phyloP scores from a whole-genome alignment of 2,797 vertebrate species.

The Gobionotothen gibberifrons region DNA sequence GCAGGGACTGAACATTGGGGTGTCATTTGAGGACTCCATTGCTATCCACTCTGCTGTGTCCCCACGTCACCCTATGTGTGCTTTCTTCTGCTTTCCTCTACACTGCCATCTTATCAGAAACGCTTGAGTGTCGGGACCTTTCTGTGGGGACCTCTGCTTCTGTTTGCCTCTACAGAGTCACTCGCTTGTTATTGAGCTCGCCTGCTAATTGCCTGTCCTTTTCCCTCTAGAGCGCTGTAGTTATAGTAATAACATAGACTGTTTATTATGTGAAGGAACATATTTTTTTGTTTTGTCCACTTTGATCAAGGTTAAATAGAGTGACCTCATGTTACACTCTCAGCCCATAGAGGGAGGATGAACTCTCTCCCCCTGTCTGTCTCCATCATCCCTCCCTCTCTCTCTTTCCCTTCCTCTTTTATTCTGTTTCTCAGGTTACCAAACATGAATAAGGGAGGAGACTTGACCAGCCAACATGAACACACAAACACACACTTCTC shows the following conservation, averaged over 20 bases:
- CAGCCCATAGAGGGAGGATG: conserved; percentile 25
- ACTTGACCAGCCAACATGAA: conserved; percentile 58
- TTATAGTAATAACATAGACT: conserved; percentile 24
- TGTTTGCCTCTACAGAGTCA: conserved; percentile 38
- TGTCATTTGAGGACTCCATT: conserved; percentile 72
- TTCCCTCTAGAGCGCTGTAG: conserved; percentile 28
- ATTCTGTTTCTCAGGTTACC: conserved; percentile 74
- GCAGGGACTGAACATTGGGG: conserved; percentile 44
- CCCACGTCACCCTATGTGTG: conserved; percentile 51
- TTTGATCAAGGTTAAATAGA: conserved; percentile 64
- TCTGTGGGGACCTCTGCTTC: conserved; percentile 48
- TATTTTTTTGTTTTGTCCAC: conserved; percentile 33
- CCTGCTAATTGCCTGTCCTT: conserved; percentile 32
- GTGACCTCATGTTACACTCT: conserved; percentile 63
- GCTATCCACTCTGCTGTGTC: conserved; percentile 50
- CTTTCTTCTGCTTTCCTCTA: conserved; percentile 59
- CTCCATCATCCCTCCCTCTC: conserved; percentile 51
- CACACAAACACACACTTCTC: conserved; percentile 16
- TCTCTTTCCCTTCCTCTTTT: conserved; percentile 32
- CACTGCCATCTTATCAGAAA: conserved; percentile 58
- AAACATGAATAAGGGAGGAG: conserved; percentile 75
- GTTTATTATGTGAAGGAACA: conserved; percentile 24
- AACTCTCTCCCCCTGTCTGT: conserved; percentile 32
- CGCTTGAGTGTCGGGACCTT: conserved; percentile 36
- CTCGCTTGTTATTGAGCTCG: conserved; percentile 23